Base-by-base conservation (phyloP, 2,888 invertebrate species). In the Lasioglossum zephyrum region DNA sequence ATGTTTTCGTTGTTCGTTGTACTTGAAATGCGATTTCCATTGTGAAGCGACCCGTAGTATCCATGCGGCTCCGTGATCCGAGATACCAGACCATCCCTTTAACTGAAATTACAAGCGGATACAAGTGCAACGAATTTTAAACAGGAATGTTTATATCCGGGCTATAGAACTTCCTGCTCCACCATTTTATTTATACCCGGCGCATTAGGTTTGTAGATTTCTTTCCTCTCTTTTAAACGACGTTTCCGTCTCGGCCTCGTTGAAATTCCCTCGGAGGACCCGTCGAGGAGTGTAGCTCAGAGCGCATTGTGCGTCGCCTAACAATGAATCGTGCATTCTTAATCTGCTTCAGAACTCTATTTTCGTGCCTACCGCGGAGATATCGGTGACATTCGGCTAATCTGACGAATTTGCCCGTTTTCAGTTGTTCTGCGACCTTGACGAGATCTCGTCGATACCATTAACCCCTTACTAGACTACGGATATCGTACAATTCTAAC, bases 301-400 rank as follows among this genome's bases (percentile, higher is more conserved):
- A 53, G 22, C 72, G 31, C 78, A 72, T 78, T 47, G 57, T 49
- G 66, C 49, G 57, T 31, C 66, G 26, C n/a, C 9, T 31, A 70
- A 49, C 66, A 53, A 6, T 53, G 49, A 57, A 26, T 18, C 13
- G 53, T 80, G 66, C 57, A 80, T 77, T 60, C 83, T 80, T 84
- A 77, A 79, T 75, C 63, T 63, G 75, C 70, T 82, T 82, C 63
- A 66, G 79, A 82, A 79, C 75, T 79, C 74, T 26, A 79, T 79
- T 82, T 79, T 41, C 53, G 39, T 63, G 75, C 13, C 63, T 22
- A 26, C n/a, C 47, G 11, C 41, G 11, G 66, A 18, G 31, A 18
- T 9, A 66, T 9, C 36, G 66, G 36, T 63, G 31, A 63, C 63
- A 63, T 63, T 63, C 31, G 31, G 4, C 3, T 2, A 63, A 31